Evolutionary conservation across 2,113 vertebrate genomes (phyloP).

Genomic region (Hystrix cristata): DNA sequence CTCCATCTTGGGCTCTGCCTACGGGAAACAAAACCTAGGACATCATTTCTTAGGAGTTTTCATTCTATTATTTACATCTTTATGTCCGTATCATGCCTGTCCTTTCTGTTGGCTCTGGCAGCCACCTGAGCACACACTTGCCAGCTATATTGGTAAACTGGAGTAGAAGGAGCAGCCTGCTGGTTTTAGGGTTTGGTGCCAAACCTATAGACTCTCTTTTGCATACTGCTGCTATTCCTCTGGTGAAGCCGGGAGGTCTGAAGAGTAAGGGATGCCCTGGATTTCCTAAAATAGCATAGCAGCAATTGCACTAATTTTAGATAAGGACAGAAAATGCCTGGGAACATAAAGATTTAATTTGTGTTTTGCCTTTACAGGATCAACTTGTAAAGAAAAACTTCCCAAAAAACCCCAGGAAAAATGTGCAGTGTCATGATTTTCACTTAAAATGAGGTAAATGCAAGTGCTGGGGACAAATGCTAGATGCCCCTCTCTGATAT

Average conservation of each 20-base stretch:
- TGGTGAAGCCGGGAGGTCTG: not conserved
- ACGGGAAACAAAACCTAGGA: not conserved
- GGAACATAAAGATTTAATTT: constrained; percentile 23
- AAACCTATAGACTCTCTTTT: not conserved
- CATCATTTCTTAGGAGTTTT: not conserved
- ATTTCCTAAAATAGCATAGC: constrained; percentile 52
- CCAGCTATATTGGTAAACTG: not conserved
- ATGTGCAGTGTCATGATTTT: constrained; percentile 16
- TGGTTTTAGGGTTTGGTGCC: not conserved
- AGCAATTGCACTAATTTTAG: constrained; percentile 54
- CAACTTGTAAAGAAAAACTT: constrained; percentile 18
- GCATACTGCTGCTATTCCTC: not conserved
- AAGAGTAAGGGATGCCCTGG: not conserved
- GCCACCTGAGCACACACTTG: not conserved
- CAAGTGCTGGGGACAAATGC: not conserved
- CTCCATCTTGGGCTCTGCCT: not conserved
- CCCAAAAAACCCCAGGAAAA: not conserved
- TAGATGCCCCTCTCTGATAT: not conserved
- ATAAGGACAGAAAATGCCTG: constrained; percentile 49
- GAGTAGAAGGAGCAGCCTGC: not conserved
- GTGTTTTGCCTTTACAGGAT: not conserved
- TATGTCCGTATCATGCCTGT: not conserved
- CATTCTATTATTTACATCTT: not conserved
- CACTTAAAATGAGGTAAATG: not conserved
- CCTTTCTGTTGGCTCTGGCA: not conserved